Evolutionary conservation across 2,888 invertebrate genomes (phyloP).

Genomic region (Creontiades dilutus): DNA sequence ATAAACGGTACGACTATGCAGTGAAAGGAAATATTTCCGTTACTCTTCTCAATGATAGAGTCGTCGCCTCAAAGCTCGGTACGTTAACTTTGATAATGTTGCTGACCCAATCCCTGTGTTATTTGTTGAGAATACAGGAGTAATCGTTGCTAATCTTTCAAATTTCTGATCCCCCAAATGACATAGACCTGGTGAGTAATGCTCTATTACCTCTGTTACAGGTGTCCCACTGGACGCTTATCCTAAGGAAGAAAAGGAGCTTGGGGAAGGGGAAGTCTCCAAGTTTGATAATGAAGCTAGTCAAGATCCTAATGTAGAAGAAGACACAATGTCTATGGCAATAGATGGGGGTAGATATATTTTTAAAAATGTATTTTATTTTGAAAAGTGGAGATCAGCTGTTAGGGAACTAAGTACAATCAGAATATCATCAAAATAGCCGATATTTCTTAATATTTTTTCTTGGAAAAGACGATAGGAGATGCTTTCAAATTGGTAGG

Average conservation of each 20-base stretch:
- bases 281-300: constrained; percentile 64
- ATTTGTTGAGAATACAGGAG: no score
- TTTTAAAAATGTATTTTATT: neutral
- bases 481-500: no score
- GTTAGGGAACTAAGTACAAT: no score
- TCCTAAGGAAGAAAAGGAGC: constrained; percentile 22
- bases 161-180: no score
- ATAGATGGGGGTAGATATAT: constrained; percentile 50
- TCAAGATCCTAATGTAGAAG: constrained; percentile 41
- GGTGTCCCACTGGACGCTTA: constrained; percentile 50
- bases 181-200: no score
- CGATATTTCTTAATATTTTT: no score
- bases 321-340: constrained; percentile 65
- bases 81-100: neutral
- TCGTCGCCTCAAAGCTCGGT: constrained; percentile 67
- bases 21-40: constrained; percentile 70
- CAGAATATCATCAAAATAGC: no score
- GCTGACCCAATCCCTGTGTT: no score
- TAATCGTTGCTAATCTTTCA: no score
- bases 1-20: constrained; percentile 48
- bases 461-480: no score
- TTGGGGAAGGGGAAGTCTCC: constrained; percentile 34
- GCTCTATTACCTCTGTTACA: neutral
- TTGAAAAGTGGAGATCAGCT: no score
- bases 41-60: constrained; percentile 72